A percentile compares a stretch with the other conserved stretches of the same genome.
Evolutionary conservation across 2,113 vertebrate genomes (phyloP).

Genomic region (Bettongia penicillata): DNA sequence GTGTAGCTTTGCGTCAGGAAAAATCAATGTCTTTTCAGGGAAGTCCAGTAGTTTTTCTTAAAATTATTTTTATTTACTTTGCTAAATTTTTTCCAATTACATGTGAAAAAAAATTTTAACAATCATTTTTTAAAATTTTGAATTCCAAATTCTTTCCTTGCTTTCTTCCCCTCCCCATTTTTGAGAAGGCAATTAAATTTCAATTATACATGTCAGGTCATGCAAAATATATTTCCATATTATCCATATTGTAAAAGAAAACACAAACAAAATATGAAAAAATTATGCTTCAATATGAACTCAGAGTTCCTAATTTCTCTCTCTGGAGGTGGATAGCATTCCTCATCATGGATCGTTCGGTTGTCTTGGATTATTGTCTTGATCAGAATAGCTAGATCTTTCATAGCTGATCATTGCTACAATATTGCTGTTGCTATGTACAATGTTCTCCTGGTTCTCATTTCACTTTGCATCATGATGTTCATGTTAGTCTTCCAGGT

Average conservation of each 20-base stretch:
- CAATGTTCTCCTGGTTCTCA: background rate
- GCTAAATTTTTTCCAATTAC: background rate
- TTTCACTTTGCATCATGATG: background rate
- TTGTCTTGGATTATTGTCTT: background rate
- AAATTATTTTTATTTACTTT: background rate
- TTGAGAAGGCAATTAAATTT: background rate
- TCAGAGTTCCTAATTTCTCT: background rate
- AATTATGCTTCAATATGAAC: background rate
- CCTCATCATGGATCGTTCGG: background rate
- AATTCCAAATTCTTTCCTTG: background rate
- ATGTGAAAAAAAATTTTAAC: background rate
- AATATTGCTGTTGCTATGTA: background rate
- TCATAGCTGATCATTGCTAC: background rate
- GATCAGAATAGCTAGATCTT: background rate
- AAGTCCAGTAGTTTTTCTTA: background rate
- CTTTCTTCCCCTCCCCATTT: background rate
- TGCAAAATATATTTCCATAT: background rate
- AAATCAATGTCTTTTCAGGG: background rate
- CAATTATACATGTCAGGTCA: background rate
- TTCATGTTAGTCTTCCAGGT: background rate
- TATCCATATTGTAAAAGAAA: background rate
- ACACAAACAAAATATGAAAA: background rate
- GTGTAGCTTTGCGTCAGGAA: background rate
- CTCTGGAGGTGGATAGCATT: background rate
- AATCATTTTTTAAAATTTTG: background rate